Base-by-base conservation (phyloP, 2,797 vertebrate species). In the Sitta carolinensis region DNA sequence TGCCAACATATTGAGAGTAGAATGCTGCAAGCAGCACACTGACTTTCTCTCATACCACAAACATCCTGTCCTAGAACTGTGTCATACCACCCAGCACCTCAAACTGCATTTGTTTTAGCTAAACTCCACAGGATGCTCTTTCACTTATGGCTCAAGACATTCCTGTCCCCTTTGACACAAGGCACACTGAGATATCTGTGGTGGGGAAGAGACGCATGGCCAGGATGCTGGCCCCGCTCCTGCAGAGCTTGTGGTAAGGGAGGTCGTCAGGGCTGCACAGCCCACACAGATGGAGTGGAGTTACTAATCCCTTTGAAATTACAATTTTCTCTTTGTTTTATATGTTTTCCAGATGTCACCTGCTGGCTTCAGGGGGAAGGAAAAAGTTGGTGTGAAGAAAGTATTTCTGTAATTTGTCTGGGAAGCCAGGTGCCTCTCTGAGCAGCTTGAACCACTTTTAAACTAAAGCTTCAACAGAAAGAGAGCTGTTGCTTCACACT, bases 341-440 rank as follows among this genome's bases (percentile, higher is more conserved):
- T 70, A 58, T 91, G 47, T 78, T 88, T 96, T 91, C 82, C 94
- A 94, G 90, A 94, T 94, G 91, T 95, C 88, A 96, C 83, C 87
- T 92, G 72, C 69, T 94, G 72, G 84, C 75, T 89, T 87, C 50
- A 74, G 68, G 54, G 47, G 12, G 7, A 83, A 69, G 47, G 45
- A 66, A 52, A 66, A 90, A 68, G 51, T 25, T 40, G 25, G 58
- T 23, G 51, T 51, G 32, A 54, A 83, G 61, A 85, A 90, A 87
- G 22, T 34, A 38, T 83, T 92, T 42, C 40, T 90, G 81, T 32
- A 83, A 80, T 89, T 74, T 92, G 17, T 26, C 17, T 87, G 45
- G 59, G 91, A 94, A 90, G 17, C 50, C 77, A 95, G 67, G 45
- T 94, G 73, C 36, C 19, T 91, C 68, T 72, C 27, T 22, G 4